Evolutionary conservation across 2,113 vertebrate genomes (phyloP), one percentile per base, ranked within the genome.

Genomic region (Hoplias malabaricus): DNA sequence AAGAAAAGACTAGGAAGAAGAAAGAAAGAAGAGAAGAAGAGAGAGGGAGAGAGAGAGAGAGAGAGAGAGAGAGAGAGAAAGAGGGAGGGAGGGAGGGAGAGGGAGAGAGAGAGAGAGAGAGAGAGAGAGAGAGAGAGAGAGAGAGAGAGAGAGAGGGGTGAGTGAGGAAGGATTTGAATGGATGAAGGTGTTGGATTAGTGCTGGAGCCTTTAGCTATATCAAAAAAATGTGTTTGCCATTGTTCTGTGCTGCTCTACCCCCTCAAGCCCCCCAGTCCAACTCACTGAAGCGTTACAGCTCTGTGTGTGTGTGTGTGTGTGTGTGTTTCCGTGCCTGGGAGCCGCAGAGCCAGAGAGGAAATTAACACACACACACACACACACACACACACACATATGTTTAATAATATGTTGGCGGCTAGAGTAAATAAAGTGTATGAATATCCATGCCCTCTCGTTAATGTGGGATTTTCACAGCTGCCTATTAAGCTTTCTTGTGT

Each of bases 151-250:
- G 69, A 71, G 61, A 78, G 59, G 68, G 69, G 59, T 67, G 75
- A 78, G 73, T 50, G 71, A 71, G 83, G 36, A 61, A 73, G 83
- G 81, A 87, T 91, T 90, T 89, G 88, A 89, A 87, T 89, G 89
- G 90, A 90, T 86, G 66, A 89, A 88, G 88, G 86, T 88, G 88
- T 89, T 89, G 92, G 92, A 93, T 93, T 93, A 93, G 89, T 86
- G 54, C 84, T 86, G 82, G 86, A 85, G 90, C 91, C 91, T 90
- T 91, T 88, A 89, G 92, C 90, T 90, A 90, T 92, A 92, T 93
- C 83, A 90, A 92, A 92, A n/a, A 93, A 92, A 90, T 92, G 86
- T 92, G 90, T 92, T 90, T 90, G 87, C 90, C 91, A 92, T 93
- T 93, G 91, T 93, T 93, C 91, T 92, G 67, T 11, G 42, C 27